Evolutionary conservation across 2,113 vertebrate genomes (phyloP).

Genomic region (Lepisosteus oculatus): DNA sequence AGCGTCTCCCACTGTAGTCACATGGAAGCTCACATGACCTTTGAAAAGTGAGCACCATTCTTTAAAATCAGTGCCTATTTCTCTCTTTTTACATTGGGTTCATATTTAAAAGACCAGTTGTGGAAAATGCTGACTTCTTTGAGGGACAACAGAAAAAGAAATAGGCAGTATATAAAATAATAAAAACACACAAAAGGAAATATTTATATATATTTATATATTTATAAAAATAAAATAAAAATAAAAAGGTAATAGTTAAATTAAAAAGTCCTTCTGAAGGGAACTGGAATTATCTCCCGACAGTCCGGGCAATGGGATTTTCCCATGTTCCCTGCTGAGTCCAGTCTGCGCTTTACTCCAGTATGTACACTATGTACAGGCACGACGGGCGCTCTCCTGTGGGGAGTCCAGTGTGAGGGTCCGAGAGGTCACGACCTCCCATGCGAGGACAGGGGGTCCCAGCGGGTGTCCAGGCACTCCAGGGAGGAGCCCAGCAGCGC

Average conservation of each 20-base stretch:
- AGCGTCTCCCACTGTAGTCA: conserved; percentile 51
- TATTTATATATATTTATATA: conserved; percentile 60
- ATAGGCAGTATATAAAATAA: conserved; percentile 40
- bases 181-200: conserved; percentile 28
- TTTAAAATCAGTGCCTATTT: conserved; percentile 15
- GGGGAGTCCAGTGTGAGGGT: neutral
- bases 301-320: conserved; percentile 14
- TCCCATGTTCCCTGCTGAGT: neutral
- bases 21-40: conserved; percentile 51
- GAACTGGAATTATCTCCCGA: conserved; percentile 36
- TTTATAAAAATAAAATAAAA: conserved; percentile 66
- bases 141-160: conserved; percentile 17
- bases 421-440: conserved; percentile 42
- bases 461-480: conserved; percentile 74
- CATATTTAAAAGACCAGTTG: neutral
- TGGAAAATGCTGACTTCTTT: conserved; percentile 39
- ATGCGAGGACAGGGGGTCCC: conserved; percentile 37
- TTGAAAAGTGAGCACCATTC: neutral
- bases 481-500: conserved; percentile 83
- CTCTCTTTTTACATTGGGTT: neutral
- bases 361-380: conserved; percentile 48
- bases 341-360: conserved; percentile 11
- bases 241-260: conserved; percentile 68
- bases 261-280: conserved; percentile 70
- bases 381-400: neutral